Conservation (phyloP, 2,888 invertebrate genomes). For the Thelaira solivaga region DNA sequence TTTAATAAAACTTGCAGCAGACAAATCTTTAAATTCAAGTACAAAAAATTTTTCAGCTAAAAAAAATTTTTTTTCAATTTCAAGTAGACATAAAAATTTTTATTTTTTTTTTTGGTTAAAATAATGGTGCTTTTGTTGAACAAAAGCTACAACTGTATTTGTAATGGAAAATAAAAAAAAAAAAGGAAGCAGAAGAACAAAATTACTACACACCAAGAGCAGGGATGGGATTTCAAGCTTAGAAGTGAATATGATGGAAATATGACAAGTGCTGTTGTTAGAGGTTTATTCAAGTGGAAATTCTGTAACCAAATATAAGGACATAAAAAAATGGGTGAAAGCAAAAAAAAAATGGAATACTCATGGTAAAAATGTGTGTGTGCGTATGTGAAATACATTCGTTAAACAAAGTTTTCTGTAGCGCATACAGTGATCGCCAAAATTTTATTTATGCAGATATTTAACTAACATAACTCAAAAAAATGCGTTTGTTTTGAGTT, state of each 20-base stretch:
- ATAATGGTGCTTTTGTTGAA: neutral
- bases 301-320: slow-evolving; percentile 44
- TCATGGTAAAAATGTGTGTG: slow-evolving; percentile 42
- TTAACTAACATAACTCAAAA: no score
- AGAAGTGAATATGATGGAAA: slow-evolving; percentile 44
- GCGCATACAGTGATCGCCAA: slow-evolving; percentile 7
- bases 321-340: neutral
- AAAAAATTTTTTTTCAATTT: slow-evolving; percentile 19
- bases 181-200: neutral
- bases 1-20: no score
- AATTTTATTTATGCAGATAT: no score
- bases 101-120: neutral
- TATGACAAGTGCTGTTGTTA: slow-evolving; percentile 55
- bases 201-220: neutral
- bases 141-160: neutral
- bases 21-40: no score
- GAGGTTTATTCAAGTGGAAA: slow-evolving; percentile 55
- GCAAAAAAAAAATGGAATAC: slow-evolving; percentile 14
- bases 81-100: neutral
- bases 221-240: slow-evolving; percentile 31
- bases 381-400: no score
- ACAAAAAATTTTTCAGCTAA: slow-evolving; percentile 10
- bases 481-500: no score
- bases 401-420: slow-evolving; percentile 54
- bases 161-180: neutral